Evolutionary conservation across 1,140 invertebrate species (phyloP).

Genomic region (Polypedilum vanderplanki): DNA sequence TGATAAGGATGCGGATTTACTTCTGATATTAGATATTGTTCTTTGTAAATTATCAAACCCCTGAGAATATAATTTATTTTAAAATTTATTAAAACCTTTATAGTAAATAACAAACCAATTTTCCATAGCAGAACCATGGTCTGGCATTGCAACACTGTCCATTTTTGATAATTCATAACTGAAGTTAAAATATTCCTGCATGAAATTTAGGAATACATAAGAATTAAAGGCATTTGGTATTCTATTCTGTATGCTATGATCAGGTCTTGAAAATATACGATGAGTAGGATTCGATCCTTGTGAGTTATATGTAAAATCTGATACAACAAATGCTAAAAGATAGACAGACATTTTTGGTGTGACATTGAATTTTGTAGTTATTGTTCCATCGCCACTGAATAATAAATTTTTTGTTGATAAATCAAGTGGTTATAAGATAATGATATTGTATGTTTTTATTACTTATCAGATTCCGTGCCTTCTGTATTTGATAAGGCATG

Average conservation of each 20-base stretch:
- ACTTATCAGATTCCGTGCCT: neutral
- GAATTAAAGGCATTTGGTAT: too few relatives aligned
- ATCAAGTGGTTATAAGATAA: neutral
- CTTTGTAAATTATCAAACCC: neutral
- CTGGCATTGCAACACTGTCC: slow-evolving; percentile 67
- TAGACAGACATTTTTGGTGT: slow-evolving; percentile 69
- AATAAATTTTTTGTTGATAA: neutral
- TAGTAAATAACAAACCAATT: neutral
- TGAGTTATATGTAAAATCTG: slow-evolving; percentile 40
- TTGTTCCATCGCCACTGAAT: slow-evolving; percentile 24
- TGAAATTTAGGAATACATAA: too few relatives aligned
- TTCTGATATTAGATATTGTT: slow-evolving; percentile 29
- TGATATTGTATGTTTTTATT: too few relatives aligned
- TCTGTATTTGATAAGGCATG: slow-evolving; percentile 46
- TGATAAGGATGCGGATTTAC: slow-evolving; percentile 35
- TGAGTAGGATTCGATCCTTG: slow-evolving; percentile 44
- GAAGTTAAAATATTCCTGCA: slow-evolving; percentile 47
- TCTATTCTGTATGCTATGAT: too few relatives aligned
- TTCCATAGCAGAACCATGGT: slow-evolving; percentile 56
- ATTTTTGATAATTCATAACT: slow-evolving; percentile 49
- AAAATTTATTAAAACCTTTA: neutral
- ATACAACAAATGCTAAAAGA: slow-evolving; percentile 65
- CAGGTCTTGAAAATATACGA: slow-evolving; percentile 50
- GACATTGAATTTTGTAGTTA: slow-evolving; percentile 44
- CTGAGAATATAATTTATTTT: neutral